Evolutionary conservation across 2,888 invertebrate species (phyloP).

Genomic region (Nymphalis polychloros): DNA sequence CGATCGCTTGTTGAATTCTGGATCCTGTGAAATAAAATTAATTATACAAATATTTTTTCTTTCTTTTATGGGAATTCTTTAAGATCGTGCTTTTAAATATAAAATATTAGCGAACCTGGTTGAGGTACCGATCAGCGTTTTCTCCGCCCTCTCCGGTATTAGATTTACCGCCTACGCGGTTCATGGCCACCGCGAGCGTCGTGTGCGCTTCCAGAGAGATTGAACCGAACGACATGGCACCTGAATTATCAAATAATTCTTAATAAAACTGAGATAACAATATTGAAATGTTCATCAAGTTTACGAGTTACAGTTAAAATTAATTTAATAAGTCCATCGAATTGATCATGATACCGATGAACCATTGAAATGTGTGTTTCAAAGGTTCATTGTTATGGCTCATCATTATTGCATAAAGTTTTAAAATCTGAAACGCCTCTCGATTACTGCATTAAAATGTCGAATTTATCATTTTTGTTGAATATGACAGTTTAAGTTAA

Average conservation of each 20-base stretch:
- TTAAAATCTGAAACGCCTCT: no score
- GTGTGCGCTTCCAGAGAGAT: conserved; percentile 98
- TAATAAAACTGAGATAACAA: background rate
- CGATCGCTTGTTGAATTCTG: conserved; percentile 91
- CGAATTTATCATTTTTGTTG: no score
- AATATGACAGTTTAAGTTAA: no score
- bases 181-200: conserved; percentile 98
- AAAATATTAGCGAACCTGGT: conserved; percentile 58
- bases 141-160: conserved; percentile 99
- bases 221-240: conserved; percentile 98
- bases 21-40: conserved; percentile 81
- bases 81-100: background rate
- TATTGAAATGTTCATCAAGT: no score
- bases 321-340: no score
- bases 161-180: conserved; percentile 97
- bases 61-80: background rate
- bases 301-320: no score
- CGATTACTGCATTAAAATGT: no score
- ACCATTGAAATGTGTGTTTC: no score
- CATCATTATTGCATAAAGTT: no score
- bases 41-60: background rate
- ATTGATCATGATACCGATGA: no score
- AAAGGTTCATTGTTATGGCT: no score
- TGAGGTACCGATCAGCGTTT: conserved; percentile 89
- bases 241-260: conserved; percentile 59